These are phyloP conservation scores for Maylandia zebra DNA, from an alignment of 2,113 vertebrate species.

Conservation along the genomic window DNA sequence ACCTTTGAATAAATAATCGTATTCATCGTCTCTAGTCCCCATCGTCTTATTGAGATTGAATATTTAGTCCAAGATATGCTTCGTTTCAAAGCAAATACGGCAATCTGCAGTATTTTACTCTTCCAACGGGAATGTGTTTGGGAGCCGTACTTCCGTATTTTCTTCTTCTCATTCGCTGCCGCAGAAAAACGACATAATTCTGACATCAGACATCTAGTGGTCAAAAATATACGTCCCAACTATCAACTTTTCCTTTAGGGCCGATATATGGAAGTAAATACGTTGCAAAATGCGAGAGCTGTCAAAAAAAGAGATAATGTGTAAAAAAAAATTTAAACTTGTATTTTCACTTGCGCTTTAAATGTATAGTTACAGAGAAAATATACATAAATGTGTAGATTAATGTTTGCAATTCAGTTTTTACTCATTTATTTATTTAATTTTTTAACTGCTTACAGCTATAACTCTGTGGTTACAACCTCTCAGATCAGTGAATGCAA, in stretches of 20 bases:
- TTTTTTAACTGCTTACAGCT: neutral
- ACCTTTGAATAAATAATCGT: slow-evolving; percentile 98
- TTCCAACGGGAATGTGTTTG: slow-evolving; percentile 51
- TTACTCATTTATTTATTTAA: neutral
- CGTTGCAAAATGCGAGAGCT: neutral
- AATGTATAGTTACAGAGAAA: neutral
- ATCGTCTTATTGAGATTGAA: slow-evolving; percentile 51
- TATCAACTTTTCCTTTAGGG: neutral
- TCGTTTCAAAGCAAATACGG: neutral
- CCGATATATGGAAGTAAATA: fast-evolving
- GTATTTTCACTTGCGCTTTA: neutral
- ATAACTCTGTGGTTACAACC: neutral
- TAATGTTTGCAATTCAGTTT: neutral
- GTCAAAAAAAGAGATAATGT: neutral
- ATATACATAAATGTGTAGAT: neutral
- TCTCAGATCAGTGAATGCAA: neutral
- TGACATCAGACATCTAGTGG: neutral
- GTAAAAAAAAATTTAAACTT: neutral
- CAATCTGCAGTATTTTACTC: neutral
- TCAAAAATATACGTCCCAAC: neutral
- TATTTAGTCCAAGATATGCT: neutral
- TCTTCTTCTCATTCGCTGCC: slow-evolving; percentile 28
- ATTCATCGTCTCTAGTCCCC: slow-evolving; percentile 96
- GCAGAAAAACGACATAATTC: fast-evolving
- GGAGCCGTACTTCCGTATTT: slow-evolving; percentile 35